Evolutionary conservation across 2,797 vertebrate species (phyloP).

Genomic region (Otus scops): DNA sequence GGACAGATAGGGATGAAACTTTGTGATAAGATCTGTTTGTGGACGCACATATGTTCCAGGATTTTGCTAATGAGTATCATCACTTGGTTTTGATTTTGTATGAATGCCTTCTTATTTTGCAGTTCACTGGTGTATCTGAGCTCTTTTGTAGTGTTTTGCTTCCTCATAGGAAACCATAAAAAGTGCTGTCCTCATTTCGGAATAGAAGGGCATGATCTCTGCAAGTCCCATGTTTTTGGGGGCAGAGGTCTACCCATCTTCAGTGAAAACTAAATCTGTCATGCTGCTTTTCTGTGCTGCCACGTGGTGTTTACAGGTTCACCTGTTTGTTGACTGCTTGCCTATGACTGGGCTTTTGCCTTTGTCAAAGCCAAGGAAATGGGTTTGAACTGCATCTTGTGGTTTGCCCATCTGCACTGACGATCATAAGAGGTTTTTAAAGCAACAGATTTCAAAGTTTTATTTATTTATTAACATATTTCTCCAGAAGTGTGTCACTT

Average conservation of each 20-base stretch:
- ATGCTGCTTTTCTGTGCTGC: neutral
- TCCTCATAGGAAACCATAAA: neutral
- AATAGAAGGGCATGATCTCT: neutral
- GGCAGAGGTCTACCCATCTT: neutral
- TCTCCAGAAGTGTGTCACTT: neutral
- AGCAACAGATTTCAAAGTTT: neutral
- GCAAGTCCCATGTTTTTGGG: neutral
- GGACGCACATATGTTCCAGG: neutral
- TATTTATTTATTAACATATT: neutral
- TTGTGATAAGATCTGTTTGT: conserved; percentile 4
- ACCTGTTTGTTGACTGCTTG: neutral
- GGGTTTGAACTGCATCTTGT: neutral
- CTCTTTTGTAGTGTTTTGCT: neutral
- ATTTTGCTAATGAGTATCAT: neutral
- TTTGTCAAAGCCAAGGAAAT: neutral
- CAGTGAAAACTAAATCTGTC: neutral
- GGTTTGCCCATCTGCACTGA: neutral
- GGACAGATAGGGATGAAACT: neutral
- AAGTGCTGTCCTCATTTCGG: neutral
- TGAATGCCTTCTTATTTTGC: neutral
- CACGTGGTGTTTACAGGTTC: neutral
- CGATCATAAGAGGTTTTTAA: neutral
- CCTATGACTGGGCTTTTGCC: neutral
- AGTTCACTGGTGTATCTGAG: neutral
- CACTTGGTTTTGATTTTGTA: neutral